A percentile compares a stretch with the other conserved stretches of the same genome.
Evolutionary conservation across 2,113 vertebrate species (phyloP).

Genomic region (Ptyas mucosa): DNA sequence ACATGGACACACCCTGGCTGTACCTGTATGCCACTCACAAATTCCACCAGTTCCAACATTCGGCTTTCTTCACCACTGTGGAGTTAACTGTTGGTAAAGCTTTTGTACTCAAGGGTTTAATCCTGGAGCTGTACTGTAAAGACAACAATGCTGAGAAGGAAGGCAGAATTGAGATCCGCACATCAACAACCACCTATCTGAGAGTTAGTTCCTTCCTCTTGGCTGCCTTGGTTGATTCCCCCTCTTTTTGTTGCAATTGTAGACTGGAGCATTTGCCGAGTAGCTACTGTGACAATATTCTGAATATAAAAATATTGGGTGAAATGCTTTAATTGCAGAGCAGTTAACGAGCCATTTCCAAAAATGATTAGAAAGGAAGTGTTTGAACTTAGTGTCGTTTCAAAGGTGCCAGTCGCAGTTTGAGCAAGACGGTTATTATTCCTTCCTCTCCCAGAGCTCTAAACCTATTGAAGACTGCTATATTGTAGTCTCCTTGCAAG

Average conservation of each 20-base stretch:
- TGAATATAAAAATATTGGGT: background rate
- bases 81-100: constrained; percentile 77
- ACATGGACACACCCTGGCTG: constrained; percentile 81
- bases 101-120: constrained; percentile 72
- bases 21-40: constrained; percentile 72
- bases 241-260: background rate
- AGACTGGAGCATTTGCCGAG: background rate
- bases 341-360: background rate
- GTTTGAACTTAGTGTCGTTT: background rate
- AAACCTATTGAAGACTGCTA: background rate
- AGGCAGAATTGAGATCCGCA: constrained; percentile 73
- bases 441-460: background rate
- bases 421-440: background rate
- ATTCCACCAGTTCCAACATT: constrained; percentile 70
- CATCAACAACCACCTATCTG: constrained; percentile 73
- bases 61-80: constrained; percentile 63
- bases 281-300: background rate
- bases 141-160: constrained; percentile 69
- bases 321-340: background rate
- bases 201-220: constrained; percentile 55
- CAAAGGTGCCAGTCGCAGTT: background rate
- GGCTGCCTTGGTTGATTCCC: background rate
- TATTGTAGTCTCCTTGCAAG: background rate
- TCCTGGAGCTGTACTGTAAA: constrained; percentile 72
- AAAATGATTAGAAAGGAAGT: background rate